A percentile compares a stretch with the other conserved stretches of the same genome.
Conservation (phyloP, 2,797 vertebrate genomes). For the Xerus rutilus region DNA sequence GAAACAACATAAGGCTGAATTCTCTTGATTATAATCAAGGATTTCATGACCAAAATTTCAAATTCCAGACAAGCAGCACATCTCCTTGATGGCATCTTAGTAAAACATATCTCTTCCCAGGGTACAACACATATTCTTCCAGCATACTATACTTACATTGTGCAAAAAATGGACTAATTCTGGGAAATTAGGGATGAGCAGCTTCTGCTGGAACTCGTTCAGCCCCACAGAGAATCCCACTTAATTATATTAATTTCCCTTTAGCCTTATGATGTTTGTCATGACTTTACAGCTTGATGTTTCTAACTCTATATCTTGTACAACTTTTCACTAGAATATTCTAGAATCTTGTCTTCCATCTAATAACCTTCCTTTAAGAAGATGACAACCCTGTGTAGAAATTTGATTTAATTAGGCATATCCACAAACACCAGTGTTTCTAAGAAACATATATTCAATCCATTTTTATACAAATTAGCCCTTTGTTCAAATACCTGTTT, state of each 20-base stretch:
- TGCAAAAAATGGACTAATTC: background rate
- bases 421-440: background rate
- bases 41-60: background rate
- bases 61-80: background rate
- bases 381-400: background rate
- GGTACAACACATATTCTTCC: background rate
- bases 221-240: background rate
- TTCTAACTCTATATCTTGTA: background rate
- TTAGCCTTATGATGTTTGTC: background rate
- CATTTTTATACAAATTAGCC: conserved; percentile 16
- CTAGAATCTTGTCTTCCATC: conserved; percentile 26
- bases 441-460: background rate
- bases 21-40: background rate
- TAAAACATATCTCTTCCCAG: background rate
- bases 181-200: background rate
- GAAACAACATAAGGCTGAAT: background rate
- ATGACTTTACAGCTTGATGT: background rate
- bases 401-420: background rate
- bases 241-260: background rate
- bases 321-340: background rate
- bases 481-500: background rate
- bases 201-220: background rate
- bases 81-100: background rate
- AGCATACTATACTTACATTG: background rate
- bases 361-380: background rate